Evolutionary conservation across 2,888 invertebrate species (phyloP).

Genomic region (Tetramorium bicarinatum): DNA sequence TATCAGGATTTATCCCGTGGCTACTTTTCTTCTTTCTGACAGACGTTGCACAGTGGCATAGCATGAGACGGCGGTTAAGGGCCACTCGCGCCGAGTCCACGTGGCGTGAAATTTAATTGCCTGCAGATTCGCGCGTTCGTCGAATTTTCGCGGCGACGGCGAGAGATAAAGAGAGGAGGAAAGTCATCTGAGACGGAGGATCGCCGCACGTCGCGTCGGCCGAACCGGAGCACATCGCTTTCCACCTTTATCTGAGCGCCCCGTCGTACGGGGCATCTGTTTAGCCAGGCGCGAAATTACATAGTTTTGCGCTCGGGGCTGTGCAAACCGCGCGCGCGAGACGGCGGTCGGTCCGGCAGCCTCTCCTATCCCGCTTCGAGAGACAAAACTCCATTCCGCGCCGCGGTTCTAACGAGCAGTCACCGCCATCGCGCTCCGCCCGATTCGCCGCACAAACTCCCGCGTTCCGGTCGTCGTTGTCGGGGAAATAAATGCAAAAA

Average conservation of each 20-base stretch:
- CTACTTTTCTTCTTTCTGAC: not conserved
- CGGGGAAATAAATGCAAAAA: not conserved
- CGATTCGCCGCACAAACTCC: conserved; percentile 1
- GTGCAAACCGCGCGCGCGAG: conserved; percentile 24
- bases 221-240: conserved; percentile 60
- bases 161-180: not conserved
- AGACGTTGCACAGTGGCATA: not conserved
- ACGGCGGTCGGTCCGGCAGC: conserved; percentile 3
- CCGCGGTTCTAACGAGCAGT: conserved; percentile 56
- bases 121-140: conserved; percentile 36
- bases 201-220: not conserved
- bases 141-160: conserved; percentile 42
- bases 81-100: conserved; percentile 63
- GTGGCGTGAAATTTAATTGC: conserved; percentile 79
- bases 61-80: not conserved
- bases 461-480: not conserved
- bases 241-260: conserved; percentile 71
- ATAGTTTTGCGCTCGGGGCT: conserved; percentile 73
- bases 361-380: conserved; percentile 29
- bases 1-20: not conserved
- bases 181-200: conserved; percentile 24
- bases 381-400: conserved; percentile 52
- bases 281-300: conserved; percentile 83
- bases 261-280: conserved; percentile 62
- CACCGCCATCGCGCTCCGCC: not conserved